These are phyloP conservation scores for Echinarachnius parma DNA, from an alignment of 53 echinoderm and acorn worm species.

Conservation along the genomic window DNA sequence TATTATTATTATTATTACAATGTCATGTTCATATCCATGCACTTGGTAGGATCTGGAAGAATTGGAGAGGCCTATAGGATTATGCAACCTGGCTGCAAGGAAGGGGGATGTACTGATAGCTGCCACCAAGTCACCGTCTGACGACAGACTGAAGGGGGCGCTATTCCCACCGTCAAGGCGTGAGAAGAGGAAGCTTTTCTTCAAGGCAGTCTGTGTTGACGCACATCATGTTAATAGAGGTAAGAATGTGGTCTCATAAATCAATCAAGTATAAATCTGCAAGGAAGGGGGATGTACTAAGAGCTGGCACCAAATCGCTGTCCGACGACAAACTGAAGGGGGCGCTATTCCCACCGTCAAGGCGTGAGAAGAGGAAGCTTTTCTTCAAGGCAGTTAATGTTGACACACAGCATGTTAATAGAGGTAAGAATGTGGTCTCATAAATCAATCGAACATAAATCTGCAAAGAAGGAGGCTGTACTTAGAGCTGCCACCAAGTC, in stretches of 20 bases:
- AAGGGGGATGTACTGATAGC: slow-evolving; percentile 9
- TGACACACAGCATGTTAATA: too few species aligned
- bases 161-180: background rate
- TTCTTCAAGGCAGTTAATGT: background rate
- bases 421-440: too few species aligned
- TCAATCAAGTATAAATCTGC: too few species aligned
- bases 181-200: background rate
- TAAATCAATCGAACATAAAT: too few species aligned
- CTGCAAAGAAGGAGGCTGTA: slow-evolving; percentile 2
- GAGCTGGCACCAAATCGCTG: slow-evolving; percentile 9
- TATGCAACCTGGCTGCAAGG: background rate
- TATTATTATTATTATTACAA: background rate
- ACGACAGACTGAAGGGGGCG: background rate
- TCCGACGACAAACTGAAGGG: background rate
- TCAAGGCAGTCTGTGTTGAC: background rate
- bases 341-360: background rate
- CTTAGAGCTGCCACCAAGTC: slow-evolving; percentile 16
- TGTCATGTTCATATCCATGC: background rate
- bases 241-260: too few species aligned
- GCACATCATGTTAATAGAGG: too few species aligned
- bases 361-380: background rate
- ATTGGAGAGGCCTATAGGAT: slow-evolving; percentile 18
- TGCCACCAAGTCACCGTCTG: slow-evolving; percentile 13
- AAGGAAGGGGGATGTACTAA: background rate
- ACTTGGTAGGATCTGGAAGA: slow-evolving; percentile 11